These are phyloP conservation scores for Cercopithecus petaurista DNA, from an alignment of 2,797 vertebrate species.

Conservation along the genomic window DNA sequence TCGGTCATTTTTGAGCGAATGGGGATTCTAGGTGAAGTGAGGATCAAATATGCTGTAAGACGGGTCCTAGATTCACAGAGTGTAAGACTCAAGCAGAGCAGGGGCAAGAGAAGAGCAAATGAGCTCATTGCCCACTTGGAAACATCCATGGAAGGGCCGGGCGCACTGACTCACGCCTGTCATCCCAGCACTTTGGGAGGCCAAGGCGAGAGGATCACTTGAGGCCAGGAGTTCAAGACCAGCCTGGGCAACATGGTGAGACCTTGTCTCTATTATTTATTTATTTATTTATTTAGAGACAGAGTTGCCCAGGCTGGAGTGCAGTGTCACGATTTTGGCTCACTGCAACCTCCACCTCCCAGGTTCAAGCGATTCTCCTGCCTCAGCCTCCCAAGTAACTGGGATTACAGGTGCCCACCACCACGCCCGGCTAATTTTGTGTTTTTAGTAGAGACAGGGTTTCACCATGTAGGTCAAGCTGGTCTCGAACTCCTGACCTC, in stretches of 20 bases:
- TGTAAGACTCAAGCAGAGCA: rapidly evolving
- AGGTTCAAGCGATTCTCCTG: neutral
- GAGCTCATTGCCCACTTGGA: neutral
- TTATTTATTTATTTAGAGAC: neutral
- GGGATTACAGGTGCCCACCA: neutral
- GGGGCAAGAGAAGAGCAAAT: too few species aligned
- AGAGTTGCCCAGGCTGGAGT: neutral
- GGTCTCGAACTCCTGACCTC: neutral
- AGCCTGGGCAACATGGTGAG: neutral
- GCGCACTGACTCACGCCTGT: rapidly evolving
- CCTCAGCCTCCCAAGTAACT: neutral
- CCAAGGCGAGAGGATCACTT: neutral
- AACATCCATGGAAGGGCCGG: rapidly evolving
- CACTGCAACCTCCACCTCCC: neutral
- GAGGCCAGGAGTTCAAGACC: neutral
- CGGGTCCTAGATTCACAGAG: neutral
- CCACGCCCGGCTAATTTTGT: neutral
- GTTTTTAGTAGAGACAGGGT: neutral
- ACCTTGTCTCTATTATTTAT: neutral
- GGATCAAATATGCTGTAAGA: too few species aligned
- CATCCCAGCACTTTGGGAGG: neutral
- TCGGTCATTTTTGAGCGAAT: neutral
- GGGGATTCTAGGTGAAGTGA: neutral
- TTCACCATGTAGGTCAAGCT: neutral
- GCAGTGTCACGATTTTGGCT: neutral